Percentiles rank a stretch among this genome's conserved stretches.
Conservation (phyloP, 2,113 vertebrate species). For the Calidris pugnax region DNA sequence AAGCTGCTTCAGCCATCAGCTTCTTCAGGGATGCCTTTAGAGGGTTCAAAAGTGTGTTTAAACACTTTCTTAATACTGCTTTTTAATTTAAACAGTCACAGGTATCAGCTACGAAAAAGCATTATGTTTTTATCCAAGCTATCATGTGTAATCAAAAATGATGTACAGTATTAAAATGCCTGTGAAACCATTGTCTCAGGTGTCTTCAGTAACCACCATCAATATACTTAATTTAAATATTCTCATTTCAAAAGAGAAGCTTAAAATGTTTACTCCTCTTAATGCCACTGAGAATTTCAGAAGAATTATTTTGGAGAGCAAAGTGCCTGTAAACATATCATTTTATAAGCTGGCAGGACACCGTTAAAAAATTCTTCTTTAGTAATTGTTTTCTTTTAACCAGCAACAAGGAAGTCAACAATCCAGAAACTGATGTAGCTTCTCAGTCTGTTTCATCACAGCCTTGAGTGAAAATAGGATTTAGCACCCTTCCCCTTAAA, state of each 20-base stretch:
- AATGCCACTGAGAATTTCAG: not conserved
- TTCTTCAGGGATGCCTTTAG: not conserved
- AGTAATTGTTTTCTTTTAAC: not conserved
- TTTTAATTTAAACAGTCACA: not conserved
- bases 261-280: not conserved
- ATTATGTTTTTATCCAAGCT: not conserved
- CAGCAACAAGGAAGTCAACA: not conserved
- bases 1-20: not conserved
- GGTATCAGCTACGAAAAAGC: not conserved
- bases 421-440: not conserved
- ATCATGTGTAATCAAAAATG: not conserved
- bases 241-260: not conserved
- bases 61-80: not conserved
- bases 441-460: slow-evolving; percentile 12
- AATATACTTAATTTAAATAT: not conserved
- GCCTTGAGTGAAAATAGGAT: slow-evolving; percentile 18
- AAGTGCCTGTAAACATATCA: not conserved
- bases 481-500: slow-evolving; percentile 53
- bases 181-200: not conserved
- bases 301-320: not conserved
- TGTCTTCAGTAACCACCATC: not conserved
- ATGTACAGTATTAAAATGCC: not conserved
- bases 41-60: not conserved
- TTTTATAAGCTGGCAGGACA: not conserved
- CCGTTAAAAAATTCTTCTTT: not conserved